Percentiles rank a stretch among this genome's conserved stretches.
phyloP scores from a whole-genome alignment of 2,797 vertebrate genomes.

The Enteromius treurensis region DNA sequence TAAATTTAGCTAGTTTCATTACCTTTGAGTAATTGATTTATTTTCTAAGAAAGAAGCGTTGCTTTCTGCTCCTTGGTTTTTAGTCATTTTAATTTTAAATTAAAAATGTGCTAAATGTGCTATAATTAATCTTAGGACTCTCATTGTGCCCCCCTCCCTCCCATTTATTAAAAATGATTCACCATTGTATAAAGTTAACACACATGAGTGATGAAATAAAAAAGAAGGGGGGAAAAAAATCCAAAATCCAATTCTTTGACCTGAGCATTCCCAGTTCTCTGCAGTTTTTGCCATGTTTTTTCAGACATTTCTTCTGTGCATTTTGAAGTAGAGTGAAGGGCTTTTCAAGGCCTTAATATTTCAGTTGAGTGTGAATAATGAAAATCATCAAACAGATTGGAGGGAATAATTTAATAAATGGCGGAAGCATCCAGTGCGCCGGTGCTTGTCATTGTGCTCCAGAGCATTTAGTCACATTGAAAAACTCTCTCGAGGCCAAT shows the following conservation, averaged over 20 bases:
- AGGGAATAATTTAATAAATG: constrained; percentile 65
- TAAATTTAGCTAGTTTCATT: neutral
- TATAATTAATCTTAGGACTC: neutral
- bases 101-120: neutral
- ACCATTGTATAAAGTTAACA: constrained; percentile 44
- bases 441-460: constrained; percentile 65
- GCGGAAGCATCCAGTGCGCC: constrained; percentile 43
- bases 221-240: neutral
- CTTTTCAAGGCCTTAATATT: constrained; percentile 66
- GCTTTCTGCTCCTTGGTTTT: neutral
- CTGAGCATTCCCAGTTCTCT: constrained; percentile 50
- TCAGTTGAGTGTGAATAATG: constrained; percentile 60
- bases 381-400: constrained; percentile 62
- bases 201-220: neutral
- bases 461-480: constrained; percentile 65
- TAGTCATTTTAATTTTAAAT: neutral
- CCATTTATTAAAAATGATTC: constrained; percentile 20
- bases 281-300: constrained; percentile 43
- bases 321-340: constrained; percentile 59
- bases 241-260: constrained; percentile 41
- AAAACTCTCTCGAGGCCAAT: constrained; percentile 63
- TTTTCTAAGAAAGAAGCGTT: neutral
- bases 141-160: neutral
- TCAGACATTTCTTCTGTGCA: constrained; percentile 46
- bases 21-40: neutral